Evolutionary conservation across 1,140 invertebrate species (phyloP), one percentile per base, ranked within the genome.

Genomic region (Neodiprion virginianus): DNA sequence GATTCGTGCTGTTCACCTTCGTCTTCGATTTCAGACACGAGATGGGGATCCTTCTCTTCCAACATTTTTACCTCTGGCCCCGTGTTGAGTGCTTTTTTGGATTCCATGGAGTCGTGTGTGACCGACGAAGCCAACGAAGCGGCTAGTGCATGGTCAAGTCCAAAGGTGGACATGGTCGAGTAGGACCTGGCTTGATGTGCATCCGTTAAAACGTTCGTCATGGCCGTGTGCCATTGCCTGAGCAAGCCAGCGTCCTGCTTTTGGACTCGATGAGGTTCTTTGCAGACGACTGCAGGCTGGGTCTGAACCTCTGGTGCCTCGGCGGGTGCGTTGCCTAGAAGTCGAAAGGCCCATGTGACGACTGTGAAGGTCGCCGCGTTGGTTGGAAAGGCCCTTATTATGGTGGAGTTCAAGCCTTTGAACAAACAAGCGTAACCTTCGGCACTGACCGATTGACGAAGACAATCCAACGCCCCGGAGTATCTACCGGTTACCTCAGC

Each of bases 301-400:
- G 72, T 8, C 78, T 82, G 77, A 82, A 82, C 8, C 71, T 79
- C 0, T 81, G 81, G 67, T 73, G 73, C n/a, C 69, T 67, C 0
- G 48, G 23, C 69, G 71, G 72, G 53, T 23, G 70, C 65, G 66
- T 77, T 67, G 28, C 73, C 61, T n/a, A 69, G 75, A 5, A 90
- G 40, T 73, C 90, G 81, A 76, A 94, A 87, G 0, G 91, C 92
- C 93, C 94, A 96, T 7, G 93, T 93, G 14, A 98, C 95, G 5
- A 95, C 95, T 4, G 94, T 91, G 83, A 98, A 98, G 49, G 95
- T 97, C 1, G 94, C 95, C 0, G 96, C 97, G 82, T 98, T 98
- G n/a, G 94, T 94, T 0, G 97, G 96, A 87, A 98, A 98, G 0
- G 97, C 96, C 66, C 97, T 90, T 49, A 97, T 84, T 14, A 96